A percentile compares a stretch with the other conserved stretches of the same genome.
These are phyloP conservation scores for Dysmachus trigonus DNA, from an alignment of 2,888 invertebrate species.

Conservation along the genomic window DNA sequence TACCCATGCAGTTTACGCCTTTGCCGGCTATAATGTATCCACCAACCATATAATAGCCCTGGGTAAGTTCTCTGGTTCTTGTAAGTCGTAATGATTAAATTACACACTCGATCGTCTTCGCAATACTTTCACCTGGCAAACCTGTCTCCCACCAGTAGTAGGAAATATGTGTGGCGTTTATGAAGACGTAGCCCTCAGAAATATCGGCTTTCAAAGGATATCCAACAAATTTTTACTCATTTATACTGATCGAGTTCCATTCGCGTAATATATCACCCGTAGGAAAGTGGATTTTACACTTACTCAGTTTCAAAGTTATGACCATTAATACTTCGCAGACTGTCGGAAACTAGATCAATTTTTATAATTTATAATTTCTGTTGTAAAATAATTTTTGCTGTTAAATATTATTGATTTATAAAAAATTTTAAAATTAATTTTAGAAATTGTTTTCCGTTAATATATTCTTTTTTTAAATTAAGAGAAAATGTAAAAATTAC, in stretches of 20 bases:
- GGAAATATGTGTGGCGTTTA: not conserved
- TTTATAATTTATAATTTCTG: not conserved
- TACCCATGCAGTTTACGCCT: conserved; percentile 83
- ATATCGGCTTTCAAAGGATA: conserved; percentile 19
- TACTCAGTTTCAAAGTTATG: not conserved
- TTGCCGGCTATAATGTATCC: conserved; percentile 77
- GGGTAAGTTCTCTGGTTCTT: conserved; percentile 65
- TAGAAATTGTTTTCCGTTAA: too few relatives aligned
- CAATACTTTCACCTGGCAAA: not conserved
- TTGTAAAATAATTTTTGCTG: too few relatives aligned
- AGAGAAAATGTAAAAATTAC: too few relatives aligned
- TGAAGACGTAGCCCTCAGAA: not conserved
- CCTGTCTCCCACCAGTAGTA: not conserved
- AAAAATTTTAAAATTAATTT: too few relatives aligned
- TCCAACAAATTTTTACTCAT: conserved; percentile 27
- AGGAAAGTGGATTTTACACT: not conserved
- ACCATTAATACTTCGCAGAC: not conserved
- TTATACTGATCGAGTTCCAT: conserved; percentile 9
- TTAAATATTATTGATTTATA: not conserved
- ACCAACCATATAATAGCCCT: conserved; percentile 75
- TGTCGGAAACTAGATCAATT: not conserved
- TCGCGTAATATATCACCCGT: not conserved
- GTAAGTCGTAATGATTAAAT: not conserved
- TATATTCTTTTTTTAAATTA: too few relatives aligned
- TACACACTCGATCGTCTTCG: not conserved